These are phyloP conservation scores for Coilia nasus DNA, from an alignment of 2,797 vertebrate species.

Conservation along the genomic window DNA sequence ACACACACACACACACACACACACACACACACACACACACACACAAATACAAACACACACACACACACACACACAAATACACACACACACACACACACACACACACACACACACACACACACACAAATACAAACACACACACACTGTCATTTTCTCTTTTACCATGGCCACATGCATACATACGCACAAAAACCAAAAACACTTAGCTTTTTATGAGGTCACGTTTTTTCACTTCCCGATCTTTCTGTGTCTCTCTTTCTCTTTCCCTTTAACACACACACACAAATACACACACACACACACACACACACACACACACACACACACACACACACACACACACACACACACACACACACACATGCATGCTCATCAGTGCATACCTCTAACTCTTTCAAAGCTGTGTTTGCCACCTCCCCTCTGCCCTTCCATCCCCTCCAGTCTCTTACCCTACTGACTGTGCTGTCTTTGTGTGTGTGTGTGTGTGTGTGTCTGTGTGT, in stretches of 20 bases:
- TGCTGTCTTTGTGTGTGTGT: conserved; percentile 43
- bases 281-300: background rate
- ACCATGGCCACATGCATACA: too few relatives aligned
- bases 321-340: background rate
- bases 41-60: too few relatives aligned
- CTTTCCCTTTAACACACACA: background rate
- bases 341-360: conserved; percentile 32
- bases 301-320: conserved; percentile 2
- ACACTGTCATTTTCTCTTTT: background rate
- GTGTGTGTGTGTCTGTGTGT: conserved; percentile 9
- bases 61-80: background rate
- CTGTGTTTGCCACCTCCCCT: background rate
- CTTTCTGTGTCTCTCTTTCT: background rate
- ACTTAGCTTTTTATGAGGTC: too few relatives aligned
- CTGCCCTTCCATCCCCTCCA: background rate
- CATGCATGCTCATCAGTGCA: conserved; percentile 26
- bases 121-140: conserved; percentile 22
- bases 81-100: background rate
- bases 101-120: conserved; percentile 19
- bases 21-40: too few relatives aligned
- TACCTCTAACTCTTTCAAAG: background rate
- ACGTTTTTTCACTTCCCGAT: background rate
- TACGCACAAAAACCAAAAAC: too few relatives aligned
- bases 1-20: too few relatives aligned
- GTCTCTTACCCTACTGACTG: background rate